phyloP scores from a whole-genome alignment of 2,888 invertebrate genomes.

The Aleiodes leptofemur region DNA sequence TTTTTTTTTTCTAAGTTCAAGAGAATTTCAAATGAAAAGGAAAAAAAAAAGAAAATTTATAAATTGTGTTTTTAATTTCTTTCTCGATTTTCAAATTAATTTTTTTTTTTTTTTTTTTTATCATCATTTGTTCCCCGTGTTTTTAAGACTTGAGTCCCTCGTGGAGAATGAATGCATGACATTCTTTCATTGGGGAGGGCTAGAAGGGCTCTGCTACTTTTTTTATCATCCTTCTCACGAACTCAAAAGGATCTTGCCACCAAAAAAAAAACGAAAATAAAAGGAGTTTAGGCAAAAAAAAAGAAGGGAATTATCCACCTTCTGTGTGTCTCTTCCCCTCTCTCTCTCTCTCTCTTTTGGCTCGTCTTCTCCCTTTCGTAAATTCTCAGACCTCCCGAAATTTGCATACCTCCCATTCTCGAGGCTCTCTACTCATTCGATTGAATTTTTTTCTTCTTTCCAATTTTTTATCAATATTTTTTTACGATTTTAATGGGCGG shows the following conservation, averaged over 20 bases:
- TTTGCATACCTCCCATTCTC: conserved; percentile 59
- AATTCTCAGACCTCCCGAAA: conserved; percentile 58
- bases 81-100: conserved; percentile 18
- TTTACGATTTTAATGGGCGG: conserved; percentile 5
- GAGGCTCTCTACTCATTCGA: conserved; percentile 15
- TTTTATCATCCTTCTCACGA: conserved; percentile 62
- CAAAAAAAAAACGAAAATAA: conserved; percentile 59
- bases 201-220: conserved; percentile 48
- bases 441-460: conserved; percentile 50
- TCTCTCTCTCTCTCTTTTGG: conserved; percentile 33
- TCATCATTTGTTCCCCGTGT: conserved; percentile 31
- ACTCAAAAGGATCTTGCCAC: conserved; percentile 62
- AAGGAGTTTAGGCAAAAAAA: conserved; percentile 10
- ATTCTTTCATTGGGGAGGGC: conserved; percentile 35
- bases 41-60: not conserved
- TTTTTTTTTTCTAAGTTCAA: conserved; percentile 9
- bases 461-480: conserved; percentile 31
- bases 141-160: conserved; percentile 33
- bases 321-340: conserved; percentile 42
- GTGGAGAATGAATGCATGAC: conserved; percentile 37
- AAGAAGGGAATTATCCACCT: conserved; percentile 43
- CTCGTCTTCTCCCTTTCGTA: conserved; percentile 52
- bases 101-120: conserved; percentile 30
- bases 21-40: not conserved
- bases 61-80: conserved; percentile 5